Evolutionary conservation across 2,797 vertebrate genomes (phyloP), one percentile per base, ranked within the genome.

Genomic region (Microctenopoma lineatum): DNA sequence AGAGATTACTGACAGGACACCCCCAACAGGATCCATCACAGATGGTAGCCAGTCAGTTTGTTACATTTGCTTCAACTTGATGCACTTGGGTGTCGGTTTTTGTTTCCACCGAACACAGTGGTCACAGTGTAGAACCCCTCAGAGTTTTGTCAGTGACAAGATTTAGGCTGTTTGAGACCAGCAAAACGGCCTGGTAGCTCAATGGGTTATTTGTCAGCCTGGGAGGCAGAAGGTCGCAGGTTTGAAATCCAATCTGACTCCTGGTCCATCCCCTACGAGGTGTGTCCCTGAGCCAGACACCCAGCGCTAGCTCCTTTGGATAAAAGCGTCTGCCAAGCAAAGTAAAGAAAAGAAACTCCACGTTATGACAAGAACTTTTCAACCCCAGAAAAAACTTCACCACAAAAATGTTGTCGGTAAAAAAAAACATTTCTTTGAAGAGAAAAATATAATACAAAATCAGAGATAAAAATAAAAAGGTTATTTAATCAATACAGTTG

Each of bases 21-120:
- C 65, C 50, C 45, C 57, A 60, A 8, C 59, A 65, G 52, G 60
- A 79, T 80, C 72, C 58, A 67, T 86, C 66, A 72, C 38, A 45
- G 51, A n/a, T 26, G 34, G 75, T 82, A 63, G 26, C 21, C 69
- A 80, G 71, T 75, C 62, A 53, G 34, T 76, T 80, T 71, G 76
- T 27, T 54, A 55, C 18, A 73, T 81, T 68, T 78, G 66, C 47
- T 60, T 75, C 61, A 70, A 61, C 60, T 65, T 79, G 73, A 42
- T 79, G 61, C 75, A 69, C 70, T 66, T 46, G 32, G 53, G 14
- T 13, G 52, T 73, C 58, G 56, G 7, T 39, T 67, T 81, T 68
- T 74, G 47, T 79, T 59, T 62, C 54, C 11, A 44, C 42, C 8
- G n/a, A 68, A 73, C 34, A 36, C 42, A 54, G 3, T 16, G 12